A percentile compares a stretch with the other conserved stretches of the same genome.
These are phyloP conservation scores for Eleginops maclovinus DNA, from an alignment of 2,113 vertebrate species.

Conservation along the genomic window DNA sequence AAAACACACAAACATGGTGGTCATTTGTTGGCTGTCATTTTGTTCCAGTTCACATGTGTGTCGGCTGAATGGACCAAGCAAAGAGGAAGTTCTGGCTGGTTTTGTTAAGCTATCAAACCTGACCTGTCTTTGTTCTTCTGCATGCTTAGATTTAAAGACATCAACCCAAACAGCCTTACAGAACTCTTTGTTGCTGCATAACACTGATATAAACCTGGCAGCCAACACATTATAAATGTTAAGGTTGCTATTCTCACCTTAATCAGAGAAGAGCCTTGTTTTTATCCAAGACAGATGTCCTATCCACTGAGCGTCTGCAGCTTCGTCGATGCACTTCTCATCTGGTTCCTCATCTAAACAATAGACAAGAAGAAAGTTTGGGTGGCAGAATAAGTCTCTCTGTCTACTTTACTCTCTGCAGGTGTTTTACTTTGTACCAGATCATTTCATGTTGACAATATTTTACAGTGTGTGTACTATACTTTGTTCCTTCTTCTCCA, in stretches of 20 bases:
- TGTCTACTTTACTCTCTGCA: neutral
- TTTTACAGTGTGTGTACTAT: neutral
- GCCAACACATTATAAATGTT: neutral
- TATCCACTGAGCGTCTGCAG: conserved; percentile 85
- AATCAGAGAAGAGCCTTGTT: conserved; percentile 74
- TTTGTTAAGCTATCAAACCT: conserved; percentile 54
- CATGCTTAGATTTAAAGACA: conserved; percentile 27
- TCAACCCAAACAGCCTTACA: conserved; percentile 35
- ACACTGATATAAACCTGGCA: neutral
- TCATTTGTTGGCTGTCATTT: conserved; percentile 63
- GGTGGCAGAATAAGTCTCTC: neutral
- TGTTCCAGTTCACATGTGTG: conserved; percentile 48
- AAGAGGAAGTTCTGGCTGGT: conserved; percentile 47
- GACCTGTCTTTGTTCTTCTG: conserved; percentile 40
- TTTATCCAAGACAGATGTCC: conserved; percentile 86
- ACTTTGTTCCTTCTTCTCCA: neutral
- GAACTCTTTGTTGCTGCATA: neutral
- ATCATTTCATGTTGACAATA: neutral
- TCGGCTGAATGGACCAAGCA: conserved; percentile 55
- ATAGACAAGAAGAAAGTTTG: neutral
- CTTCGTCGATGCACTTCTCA: conserved; percentile 85
- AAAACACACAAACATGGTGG: conserved; percentile 58
- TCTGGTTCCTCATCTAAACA: conserved; percentile 83
- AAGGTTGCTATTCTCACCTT: conserved; percentile 51
- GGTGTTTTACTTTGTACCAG: too few relatives aligned